Base-by-base conservation (phyloP, 2,888 invertebrate species). In the Embidobia sp. region DNA sequence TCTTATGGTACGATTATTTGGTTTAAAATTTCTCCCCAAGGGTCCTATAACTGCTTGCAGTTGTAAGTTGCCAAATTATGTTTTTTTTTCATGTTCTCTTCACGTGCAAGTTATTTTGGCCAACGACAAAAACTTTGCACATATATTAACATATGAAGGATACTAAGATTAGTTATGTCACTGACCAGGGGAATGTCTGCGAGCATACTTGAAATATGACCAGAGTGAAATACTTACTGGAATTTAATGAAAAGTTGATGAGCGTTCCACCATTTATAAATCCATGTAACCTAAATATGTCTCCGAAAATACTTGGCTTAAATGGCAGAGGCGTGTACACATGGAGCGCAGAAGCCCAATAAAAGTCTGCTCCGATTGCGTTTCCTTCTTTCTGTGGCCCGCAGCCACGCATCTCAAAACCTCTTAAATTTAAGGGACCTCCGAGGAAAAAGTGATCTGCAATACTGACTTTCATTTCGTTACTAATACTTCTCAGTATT, bases 271-370 rank as follows among this genome's bases (percentile, higher is more conserved):
- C 93, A 89, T 97, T 98, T 75, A 97, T 88, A 90, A 99, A 99
- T 61, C 95, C 91, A 90, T 99, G 99, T 33, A 96, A 93, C 74
- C 96, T 93, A 88, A 98, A 95, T 81, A 96, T 91, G 80, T 97
- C 95, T 0, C 95, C 95, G 79, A 98, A 92, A 4, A 95, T 94
- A 37, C 94, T 94, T 1, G 95, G 94, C 78, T 93, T 92, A 90
- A 97, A 97, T 10, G 98, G 98, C 69, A 99, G 91, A 6, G 98
- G 98, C 0, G 95, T 93, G 91, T 95, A 98, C 19, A 97, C 85
- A 90, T 99, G 98, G 7, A 96, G 87, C 0, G 95, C 98, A 1
- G 93, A 92, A 8, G 96, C 94, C 96, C 98, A 97, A 90, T 95
- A 97, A 35, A 94, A 92, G 85, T 93, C 92, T 3, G 95, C 94